Base-by-base conservation (phyloP, 2,797 vertebrate species). In the Myripristis jacobus region DNA sequence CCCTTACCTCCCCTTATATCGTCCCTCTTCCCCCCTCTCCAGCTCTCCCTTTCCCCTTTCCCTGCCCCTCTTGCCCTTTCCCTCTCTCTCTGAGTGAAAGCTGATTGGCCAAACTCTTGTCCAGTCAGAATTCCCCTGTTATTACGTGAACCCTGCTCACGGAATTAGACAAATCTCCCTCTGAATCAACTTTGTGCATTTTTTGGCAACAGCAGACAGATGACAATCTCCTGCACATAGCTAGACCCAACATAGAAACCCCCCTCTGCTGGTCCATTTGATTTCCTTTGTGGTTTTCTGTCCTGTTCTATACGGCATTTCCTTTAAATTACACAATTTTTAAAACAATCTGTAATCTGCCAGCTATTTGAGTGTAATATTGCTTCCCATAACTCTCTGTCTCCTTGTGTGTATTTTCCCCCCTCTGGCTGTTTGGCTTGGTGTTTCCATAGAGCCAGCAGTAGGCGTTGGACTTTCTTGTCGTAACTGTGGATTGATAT, bases 181-280 rank as follows among this genome's bases (percentile, higher is more conserved):
- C 74, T 0, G 22, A 85, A 89, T 88, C 82, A 86, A 75, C 79
- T 65, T 81, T 83, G 69, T 83, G 77, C 70, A 80, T 87, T 88
- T 91, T n/a, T 88, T 92, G 89, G 90, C 87, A 82, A 60, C 27
- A 50, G 59, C 27, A 60, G 73, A 77, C 77, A 86, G 84, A 92
- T 90, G 87, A 77, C 78, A 90, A 88, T 89, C 87, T 84, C 53
- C 15, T 71, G 59, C 73, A 75, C 77, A 78, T 74, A 78, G 67
- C 83, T 50, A 61, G 60, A 63, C 62, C 67, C 63, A 59, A 68
- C 67, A 69, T 43, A 80, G 73, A 89, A 81, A 84, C 54, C 51
- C 71, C 75, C 70, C 73, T 75, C 52, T 78, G 73, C 66, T 80
- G 51, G 70, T 82, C 70, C 62, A 57, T 78, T 87, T 81, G 79